phyloP scores from a whole-genome alignment of 92 coral and sea anemone species.

The Bergia sp. region DNA sequence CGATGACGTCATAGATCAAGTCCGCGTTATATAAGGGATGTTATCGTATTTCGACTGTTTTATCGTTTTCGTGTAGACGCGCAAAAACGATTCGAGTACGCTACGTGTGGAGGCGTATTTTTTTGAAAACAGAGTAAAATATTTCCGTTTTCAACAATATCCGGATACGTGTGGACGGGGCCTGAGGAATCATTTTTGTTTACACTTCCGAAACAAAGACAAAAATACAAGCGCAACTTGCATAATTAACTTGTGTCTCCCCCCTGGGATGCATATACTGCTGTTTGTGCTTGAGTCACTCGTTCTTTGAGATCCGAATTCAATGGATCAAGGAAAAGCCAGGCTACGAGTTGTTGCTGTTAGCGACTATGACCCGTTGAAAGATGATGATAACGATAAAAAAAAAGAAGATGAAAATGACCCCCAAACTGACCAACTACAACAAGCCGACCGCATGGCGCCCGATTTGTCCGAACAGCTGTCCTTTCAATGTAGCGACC shows the following conservation, averaged over 20 bases:
- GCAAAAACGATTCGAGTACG: too few species aligned
- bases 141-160: too few species aligned
- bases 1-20: too few species aligned
- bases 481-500: slow-evolving; percentile 66
- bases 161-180: too few species aligned
- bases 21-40: too few species aligned
- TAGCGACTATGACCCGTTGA: neutral
- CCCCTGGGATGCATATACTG: neutral
- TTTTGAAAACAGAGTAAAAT: too few species aligned
- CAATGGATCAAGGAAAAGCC: neutral
- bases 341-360: neutral
- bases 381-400: neutral
- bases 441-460: slow-evolving; percentile 56
- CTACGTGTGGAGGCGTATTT: too few species aligned
- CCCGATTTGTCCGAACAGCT: slow-evolving; percentile 71
- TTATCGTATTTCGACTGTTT: too few species aligned
- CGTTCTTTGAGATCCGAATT: neutral
- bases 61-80: too few species aligned
- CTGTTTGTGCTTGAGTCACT: neutral
- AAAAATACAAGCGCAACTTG: neutral
- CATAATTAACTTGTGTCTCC: neutral
- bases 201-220: too few species aligned
- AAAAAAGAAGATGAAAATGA: neutral
- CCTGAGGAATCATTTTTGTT: too few species aligned
- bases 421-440: neutral